Evolutionary conservation across 2,797 vertebrate species (phyloP), one percentile per base, ranked within the genome.

Genomic region (Helicolenus hilgendorfi): DNA sequence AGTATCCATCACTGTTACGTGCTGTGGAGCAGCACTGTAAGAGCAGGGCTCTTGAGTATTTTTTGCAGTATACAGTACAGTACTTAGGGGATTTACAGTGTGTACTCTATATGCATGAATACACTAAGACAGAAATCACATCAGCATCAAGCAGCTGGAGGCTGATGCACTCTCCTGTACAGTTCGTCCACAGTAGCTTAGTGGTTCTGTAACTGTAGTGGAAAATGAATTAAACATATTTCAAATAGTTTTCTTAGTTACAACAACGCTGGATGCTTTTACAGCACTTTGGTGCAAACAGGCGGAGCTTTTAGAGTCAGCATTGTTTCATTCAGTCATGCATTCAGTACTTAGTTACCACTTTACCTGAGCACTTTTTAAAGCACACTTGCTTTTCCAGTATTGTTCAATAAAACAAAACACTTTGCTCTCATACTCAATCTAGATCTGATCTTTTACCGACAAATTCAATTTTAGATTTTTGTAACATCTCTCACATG

Each of bases 181-280:
- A 53, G 33, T 41, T 35, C 62, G 63, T 69, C 56, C n/a, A 64
- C 77, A 60, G 53, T 63, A 79, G 31, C 73, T 67, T 29, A 55
- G 77, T 55, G 26, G 29, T 58, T 80, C 85, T 77, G 24, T 79
- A 65, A 60, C 73, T 75, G 38, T 11, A 36, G 31, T 11, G 13
- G 56, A 7, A 5, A 63, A 94, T 91, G 45, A 91, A 95, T 94
- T 85, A 93, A 94, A 89, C 75, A 93, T 94, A 60, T 65, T 60
- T 79, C 70, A 70, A 86, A 88, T 35, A 20, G 31, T 78, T 87
- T 77, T 80, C 65, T 75, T 68, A 18, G 18, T 70, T 83, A 58
- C 59, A 71, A 45, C 63, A 77, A 29, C 5, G 33, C 26, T n/a
- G 58, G 20, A n/a, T 5, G 3, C 87, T 85, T 83, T 69, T n/a